These are phyloP conservation scores for Ceratina calcarata DNA, from an alignment of 1,140 invertebrate species.

Conservation along the genomic window DNA sequence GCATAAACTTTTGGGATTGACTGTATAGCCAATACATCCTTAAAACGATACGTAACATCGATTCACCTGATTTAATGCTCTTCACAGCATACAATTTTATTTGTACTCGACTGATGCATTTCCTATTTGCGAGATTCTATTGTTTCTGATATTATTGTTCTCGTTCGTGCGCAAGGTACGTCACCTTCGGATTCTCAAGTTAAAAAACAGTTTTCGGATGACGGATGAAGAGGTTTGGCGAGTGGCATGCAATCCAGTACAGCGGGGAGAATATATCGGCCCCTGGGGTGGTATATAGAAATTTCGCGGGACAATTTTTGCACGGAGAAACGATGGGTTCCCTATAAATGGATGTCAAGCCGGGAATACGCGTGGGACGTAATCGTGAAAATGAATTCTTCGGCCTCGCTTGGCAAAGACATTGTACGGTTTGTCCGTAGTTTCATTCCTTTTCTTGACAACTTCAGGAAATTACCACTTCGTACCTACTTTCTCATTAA, in stretches of 20 bases:
- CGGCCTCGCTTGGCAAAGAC: constrained; percentile 15
- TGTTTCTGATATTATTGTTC: background rate
- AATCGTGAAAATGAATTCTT: constrained; percentile 60
- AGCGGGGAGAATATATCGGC: constrained; percentile 38
- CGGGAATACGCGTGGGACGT: constrained; percentile 51
- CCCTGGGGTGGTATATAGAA: constrained; percentile 57
- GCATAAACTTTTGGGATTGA: no score
- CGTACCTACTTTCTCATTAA: constrained; percentile 62
- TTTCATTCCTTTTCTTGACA: constrained; percentile 26
- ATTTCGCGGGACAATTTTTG: constrained; percentile 48
- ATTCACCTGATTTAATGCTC: no score
- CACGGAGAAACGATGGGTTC: constrained; percentile 50
- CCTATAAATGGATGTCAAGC: constrained; percentile 57
- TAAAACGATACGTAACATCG: no score
- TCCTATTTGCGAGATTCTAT: no score
- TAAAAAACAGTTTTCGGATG: constrained; percentile 29
- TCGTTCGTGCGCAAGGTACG: background rate
- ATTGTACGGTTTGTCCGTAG: constrained; percentile 26
- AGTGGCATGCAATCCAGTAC: constrained; percentile 12
- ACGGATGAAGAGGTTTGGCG: constrained; percentile 39
- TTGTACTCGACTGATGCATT: no score
- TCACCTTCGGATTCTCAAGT: constrained; percentile 1
- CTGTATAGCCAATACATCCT: no score
- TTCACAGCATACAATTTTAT: no score
- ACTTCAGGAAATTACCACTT: constrained; percentile 44